Evolutionary conservation across 2,888 invertebrate genomes (phyloP).

Genomic region (Agrochola lychnidis): DNA sequence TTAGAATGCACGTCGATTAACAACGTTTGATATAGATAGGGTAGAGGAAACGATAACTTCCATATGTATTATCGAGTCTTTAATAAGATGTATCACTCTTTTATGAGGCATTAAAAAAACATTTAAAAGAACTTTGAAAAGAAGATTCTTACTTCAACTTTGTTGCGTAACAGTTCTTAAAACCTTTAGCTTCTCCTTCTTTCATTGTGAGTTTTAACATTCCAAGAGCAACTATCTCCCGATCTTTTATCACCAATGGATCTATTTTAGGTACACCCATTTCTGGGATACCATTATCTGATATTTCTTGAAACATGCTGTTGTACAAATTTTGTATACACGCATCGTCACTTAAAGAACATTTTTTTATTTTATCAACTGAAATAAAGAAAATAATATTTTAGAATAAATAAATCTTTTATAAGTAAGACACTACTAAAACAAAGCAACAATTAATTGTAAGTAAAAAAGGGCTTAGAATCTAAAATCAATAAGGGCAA

Average conservation of each 20-base stretch:
- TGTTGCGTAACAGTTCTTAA: conserved; percentile 37
- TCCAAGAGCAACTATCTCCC: conserved; percentile 5
- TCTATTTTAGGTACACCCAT: conserved; percentile 40
- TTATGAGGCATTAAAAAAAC: neutral
- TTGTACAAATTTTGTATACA: conserved; percentile 20
- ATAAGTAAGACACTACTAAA: neutral
- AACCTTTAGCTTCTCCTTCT: conserved; percentile 46
- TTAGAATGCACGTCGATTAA: neutral
- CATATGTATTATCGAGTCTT: neutral
- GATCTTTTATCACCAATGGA: conserved; percentile 37
- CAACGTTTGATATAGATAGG: neutral
- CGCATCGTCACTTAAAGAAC: conserved; percentile 25
- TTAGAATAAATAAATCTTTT: neutral
- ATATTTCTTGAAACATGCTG: neutral
- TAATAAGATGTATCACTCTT: neutral
- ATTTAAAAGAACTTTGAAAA: neutral
- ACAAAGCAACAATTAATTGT: neutral
- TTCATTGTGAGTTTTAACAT: conserved; percentile 32
- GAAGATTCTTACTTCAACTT: conserved; percentile 42
- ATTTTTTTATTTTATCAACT: conserved; percentile 45
- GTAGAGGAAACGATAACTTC: neutral
- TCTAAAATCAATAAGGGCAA: neutral
- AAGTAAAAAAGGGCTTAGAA: neutral
- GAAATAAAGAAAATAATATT: conserved; percentile 22
- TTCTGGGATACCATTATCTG: conserved; percentile 50